A percentile compares a stretch with the other conserved stretches of the same genome.
Conservation (phyloP, 2,113 vertebrate species). For the Muntiacus reevesi region DNA sequence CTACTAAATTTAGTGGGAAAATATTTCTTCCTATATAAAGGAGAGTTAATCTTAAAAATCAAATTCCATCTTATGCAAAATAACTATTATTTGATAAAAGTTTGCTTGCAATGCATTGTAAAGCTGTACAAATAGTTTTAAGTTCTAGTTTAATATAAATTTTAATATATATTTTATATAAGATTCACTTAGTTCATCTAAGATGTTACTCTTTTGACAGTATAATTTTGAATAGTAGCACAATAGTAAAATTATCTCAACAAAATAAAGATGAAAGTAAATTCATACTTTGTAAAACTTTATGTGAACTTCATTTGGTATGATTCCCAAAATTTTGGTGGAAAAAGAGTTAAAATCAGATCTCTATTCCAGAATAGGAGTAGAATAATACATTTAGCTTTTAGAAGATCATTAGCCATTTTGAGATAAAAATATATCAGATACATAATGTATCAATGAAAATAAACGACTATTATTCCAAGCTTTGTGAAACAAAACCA, state of each 20-base stretch:
- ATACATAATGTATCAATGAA: slow-evolving; percentile 18
- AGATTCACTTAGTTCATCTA: slow-evolving; percentile 3
- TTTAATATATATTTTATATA: neutral
- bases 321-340: neutral
- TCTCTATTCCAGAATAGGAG: neutral
- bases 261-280: slow-evolving; percentile 18
- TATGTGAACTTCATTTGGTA: neutral
- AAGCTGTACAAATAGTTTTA: slow-evolving; percentile 1
- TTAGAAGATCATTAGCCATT: slow-evolving; percentile 40
- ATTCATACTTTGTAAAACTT: neutral
- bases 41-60: slow-evolving; percentile 25
- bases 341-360: slow-evolving; percentile 13
- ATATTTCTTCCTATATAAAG: neutral
- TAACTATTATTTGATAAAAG: neutral
- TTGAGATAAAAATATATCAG: slow-evolving; percentile 35
- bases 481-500: slow-evolving; percentile 36
- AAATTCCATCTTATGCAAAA: neutral
- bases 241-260: slow-evolving; percentile 15
- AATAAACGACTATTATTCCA: slow-evolving; percentile 49
- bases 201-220: neutral
- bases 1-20: neutral
- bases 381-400: slow-evolving; percentile 20
- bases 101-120: neutral
- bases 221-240: slow-evolving; percentile 30
- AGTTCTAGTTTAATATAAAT: slow-evolving; percentile 25